Base-by-base conservation (phyloP, 1,140 invertebrate genomes). In the Phymastichus coffea region DNA sequence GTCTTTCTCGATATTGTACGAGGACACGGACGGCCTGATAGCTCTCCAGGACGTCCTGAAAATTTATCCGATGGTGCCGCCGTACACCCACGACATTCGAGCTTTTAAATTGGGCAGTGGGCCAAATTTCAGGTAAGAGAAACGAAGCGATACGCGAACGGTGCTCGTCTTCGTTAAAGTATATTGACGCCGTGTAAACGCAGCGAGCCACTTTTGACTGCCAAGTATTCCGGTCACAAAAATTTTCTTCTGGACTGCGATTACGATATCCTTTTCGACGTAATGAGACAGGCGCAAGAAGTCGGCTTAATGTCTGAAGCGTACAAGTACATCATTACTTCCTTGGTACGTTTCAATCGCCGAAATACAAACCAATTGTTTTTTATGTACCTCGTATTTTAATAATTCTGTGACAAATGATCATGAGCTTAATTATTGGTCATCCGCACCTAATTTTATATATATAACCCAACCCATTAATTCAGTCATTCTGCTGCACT, bases 281-380 rank as follows among this genome's bases (percentile, higher is more conserved):
- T 95, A 9, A 78, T 96, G 19, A 92, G 92, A 69, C 91, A 95
- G 77, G 91, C 92, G 1, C 92, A 94, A 78, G 92, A 96, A 81
- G 91, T 96, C 40, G 93, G 92, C 20, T 90, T 95, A 87, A 90
- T 95, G 87, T 93, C 90, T 19, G 91, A 93, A 68, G 88, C 89
- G 65, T 88, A 94, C 70, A 91, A 87, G 70, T 93, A 94, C 73
- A 84, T 95, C 61, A 88, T 96, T 10, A 91, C 92, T 0, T 92
- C 91, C 8, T 60, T 86, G 80, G 92, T 20, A 8, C 28, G 25
- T 30, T 64, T 70, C 23, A 48, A 59, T 3, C 37, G 70, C 25
- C 56, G 76, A 6, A 55, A 64, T 55, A 52, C 76, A 1, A 76
- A 72, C 46, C 56, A 66, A 26, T 72, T 67, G 1, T 64, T 56